Conservation (phyloP, 1,140 invertebrate genomes). For the Metaphire vulgaris region DNA sequence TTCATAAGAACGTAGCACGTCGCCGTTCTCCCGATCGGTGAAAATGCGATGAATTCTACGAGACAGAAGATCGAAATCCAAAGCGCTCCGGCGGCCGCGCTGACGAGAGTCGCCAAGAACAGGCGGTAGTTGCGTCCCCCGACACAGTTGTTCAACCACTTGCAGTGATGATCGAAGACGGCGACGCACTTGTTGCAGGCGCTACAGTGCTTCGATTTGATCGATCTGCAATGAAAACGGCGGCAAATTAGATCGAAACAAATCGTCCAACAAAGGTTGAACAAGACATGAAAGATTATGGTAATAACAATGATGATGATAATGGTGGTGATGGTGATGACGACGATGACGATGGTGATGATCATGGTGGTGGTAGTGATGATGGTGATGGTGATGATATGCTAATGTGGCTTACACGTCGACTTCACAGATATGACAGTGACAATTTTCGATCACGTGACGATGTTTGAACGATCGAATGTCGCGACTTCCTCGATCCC, state of each 20-base stretch:
- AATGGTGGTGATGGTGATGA: too few relatives aligned
- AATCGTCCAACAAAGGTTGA: too few relatives aligned
- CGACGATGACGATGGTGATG: too few relatives aligned
- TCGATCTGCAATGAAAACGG: constrained; percentile 45
- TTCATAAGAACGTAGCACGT: constrained; percentile 41
- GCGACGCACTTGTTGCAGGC: constrained; percentile 93
- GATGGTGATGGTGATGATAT: too few relatives aligned
- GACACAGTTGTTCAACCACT: constrained; percentile 96
- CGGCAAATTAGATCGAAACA: too few relatives aligned
- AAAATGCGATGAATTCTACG: constrained; percentile 43
- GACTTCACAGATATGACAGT: constrained; percentile 75
- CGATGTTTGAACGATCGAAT: constrained; percentile 75
- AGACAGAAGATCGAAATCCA: constrained; percentile 38
- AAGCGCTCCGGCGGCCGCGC: constrained; percentile 63
- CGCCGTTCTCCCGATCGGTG: constrained; percentile 39
- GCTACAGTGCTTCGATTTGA: constrained; percentile 79
- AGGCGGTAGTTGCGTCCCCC: constrained; percentile 79
- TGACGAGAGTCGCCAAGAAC: constrained; percentile 77
- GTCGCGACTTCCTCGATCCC: constrained; percentile 48
- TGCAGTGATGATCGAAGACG: constrained; percentile 87
- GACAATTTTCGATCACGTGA: constrained; percentile 89
- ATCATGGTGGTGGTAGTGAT: too few relatives aligned
- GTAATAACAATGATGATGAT: too few relatives aligned
- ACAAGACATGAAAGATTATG: too few relatives aligned
- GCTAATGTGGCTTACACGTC: constrained; percentile 28